A percentile compares a stretch with the other conserved stretches of the same genome.
Evolutionary conservation across 2,888 invertebrate species (phyloP).

Genomic region (Mayetiola destructor): DNA sequence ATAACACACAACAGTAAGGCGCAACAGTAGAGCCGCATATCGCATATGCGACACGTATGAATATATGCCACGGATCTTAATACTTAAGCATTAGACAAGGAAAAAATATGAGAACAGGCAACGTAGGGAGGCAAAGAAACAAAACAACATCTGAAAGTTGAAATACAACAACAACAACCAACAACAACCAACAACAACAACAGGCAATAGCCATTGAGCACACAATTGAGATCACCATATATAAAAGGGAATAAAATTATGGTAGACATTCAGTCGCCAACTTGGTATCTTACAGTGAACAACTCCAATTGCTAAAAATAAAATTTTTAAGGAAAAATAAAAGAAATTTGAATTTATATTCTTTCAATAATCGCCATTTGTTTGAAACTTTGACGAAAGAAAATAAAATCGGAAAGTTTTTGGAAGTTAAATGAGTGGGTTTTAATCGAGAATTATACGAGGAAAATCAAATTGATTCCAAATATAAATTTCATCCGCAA

Average conservation of each 20-base stretch:
- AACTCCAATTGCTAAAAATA: not conserved
- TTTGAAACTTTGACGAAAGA: no score
- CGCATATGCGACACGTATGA: not conserved
- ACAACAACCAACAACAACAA: not conserved
- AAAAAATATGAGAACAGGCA: not conserved
- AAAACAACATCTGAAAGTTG: not conserved
- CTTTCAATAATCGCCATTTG: not conserved
- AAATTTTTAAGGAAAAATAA: not conserved
- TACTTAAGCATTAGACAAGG: no score
- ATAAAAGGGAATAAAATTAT: constrained; percentile 33
- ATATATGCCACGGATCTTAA: not conserved
- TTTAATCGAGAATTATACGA: no score
- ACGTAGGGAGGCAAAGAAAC: not conserved
- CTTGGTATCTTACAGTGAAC: constrained; percentile 19
- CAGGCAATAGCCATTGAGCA: not conserved
- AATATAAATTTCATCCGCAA: no score
- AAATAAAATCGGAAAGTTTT: no score
- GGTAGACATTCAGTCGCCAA: constrained; percentile 51
- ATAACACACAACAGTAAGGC: not conserved
- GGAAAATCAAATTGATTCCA: no score
- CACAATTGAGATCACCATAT: constrained; percentile 2
- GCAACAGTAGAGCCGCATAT: not conserved
- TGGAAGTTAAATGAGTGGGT: no score
- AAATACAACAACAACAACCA: not conserved
- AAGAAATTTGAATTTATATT: no score